phyloP scores from a whole-genome alignment of 2,113 vertebrate species.

The Tapirus terrestris region DNA sequence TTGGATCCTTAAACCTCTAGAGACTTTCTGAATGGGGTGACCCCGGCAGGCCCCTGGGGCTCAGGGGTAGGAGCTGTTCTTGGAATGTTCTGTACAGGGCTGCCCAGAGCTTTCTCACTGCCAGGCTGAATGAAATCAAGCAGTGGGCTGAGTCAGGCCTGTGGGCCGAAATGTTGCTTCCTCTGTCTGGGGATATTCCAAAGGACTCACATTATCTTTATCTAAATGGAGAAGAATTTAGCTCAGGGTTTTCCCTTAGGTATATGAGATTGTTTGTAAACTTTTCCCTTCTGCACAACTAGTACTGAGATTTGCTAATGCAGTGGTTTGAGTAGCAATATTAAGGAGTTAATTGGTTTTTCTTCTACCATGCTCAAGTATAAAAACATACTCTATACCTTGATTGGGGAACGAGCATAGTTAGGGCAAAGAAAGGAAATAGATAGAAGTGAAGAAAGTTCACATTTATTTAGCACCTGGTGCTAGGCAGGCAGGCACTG shows the following conservation, averaged over 20 bases:
- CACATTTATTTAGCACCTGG: background rate
- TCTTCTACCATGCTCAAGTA: background rate
- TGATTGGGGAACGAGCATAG: background rate
- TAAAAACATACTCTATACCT: background rate
- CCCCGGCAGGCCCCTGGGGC: background rate
- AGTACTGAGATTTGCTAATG: background rate
- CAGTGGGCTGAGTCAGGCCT: background rate
- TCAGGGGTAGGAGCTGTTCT: background rate
- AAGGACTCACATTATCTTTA: constrained; percentile 32
- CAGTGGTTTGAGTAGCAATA: background rate
- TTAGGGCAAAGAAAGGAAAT: background rate
- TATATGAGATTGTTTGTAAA: constrained; percentile 59
- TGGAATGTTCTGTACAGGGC: background rate
- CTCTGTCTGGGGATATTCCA: constrained; percentile 4
- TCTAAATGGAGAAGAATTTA: constrained; percentile 57
- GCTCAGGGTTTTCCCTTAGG: constrained; percentile 59
- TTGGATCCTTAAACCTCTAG: background rate
- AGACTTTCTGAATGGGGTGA: background rate
- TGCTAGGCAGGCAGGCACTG: background rate
- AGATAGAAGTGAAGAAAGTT: background rate
- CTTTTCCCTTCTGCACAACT: background rate
- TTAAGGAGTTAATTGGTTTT: constrained; percentile 24
- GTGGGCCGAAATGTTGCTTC: constrained; percentile 63
- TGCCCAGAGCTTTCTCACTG: background rate
- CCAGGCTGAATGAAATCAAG: background rate